phyloP scores from a whole-genome alignment of 2,888 invertebrate genomes.

The Encarsia formosa region DNA sequence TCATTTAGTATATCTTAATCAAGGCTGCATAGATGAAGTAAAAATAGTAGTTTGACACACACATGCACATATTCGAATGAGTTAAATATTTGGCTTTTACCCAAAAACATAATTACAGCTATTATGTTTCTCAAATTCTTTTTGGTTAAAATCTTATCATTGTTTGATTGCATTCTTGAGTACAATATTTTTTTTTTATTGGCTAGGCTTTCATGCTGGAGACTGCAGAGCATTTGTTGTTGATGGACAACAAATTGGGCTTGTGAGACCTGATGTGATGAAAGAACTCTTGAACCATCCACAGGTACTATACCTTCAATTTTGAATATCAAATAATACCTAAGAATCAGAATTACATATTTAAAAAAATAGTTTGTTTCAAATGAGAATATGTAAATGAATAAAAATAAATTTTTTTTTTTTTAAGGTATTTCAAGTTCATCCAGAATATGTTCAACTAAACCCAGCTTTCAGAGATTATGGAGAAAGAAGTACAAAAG shows the following conservation, averaged over 20 bases:
- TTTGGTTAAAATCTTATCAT: not conserved
- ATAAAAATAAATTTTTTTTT: slow-evolving; percentile 28
- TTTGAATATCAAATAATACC: too few species aligned
- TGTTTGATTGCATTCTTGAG: too few species aligned
- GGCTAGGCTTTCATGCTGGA: slow-evolving; percentile 69
- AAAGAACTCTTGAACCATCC: slow-evolving; percentile 77
- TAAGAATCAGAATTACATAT: too few species aligned
- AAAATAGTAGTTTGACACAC: slow-evolving; percentile 29
- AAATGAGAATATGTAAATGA: too few species aligned
- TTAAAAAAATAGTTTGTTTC: too few species aligned
- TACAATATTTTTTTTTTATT: slow-evolving; percentile 7
- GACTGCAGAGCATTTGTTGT: slow-evolving; percentile 84
- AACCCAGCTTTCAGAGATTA: slow-evolving; percentile 86
- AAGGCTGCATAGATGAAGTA: slow-evolving; percentile 26
- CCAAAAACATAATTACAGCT: slow-evolving; percentile 27
- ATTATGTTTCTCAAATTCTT: slow-evolving; percentile 8
- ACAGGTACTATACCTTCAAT: too few species aligned
- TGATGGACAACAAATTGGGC: slow-evolving; percentile 83
- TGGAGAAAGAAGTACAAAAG: slow-evolving; percentile 70
- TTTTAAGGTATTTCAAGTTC: slow-evolving; percentile 66
- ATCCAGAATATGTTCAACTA: slow-evolving; percentile 71
- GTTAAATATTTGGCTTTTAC: slow-evolving; percentile 28
- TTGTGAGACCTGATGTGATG: slow-evolving; percentile 80
- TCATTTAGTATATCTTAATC: too few species aligned
- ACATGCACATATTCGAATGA: slow-evolving; percentile 18